A percentile compares a stretch with the other conserved stretches of the same genome.
Conservation (phyloP, 2,888 invertebrate species). For the Apodemia hepburni region DNA sequence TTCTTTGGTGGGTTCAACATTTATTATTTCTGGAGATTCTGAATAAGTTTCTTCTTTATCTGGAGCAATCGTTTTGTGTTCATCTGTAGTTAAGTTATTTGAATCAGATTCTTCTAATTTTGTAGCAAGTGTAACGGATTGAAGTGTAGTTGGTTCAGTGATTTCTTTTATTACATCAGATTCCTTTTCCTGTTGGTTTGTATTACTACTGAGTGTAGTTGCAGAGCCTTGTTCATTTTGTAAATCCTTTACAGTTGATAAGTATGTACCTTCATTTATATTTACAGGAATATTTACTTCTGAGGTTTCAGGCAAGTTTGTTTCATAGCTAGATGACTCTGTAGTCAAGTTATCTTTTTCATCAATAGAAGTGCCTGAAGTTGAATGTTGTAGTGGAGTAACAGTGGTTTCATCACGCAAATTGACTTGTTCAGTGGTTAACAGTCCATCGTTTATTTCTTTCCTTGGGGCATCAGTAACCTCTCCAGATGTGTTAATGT, state of each 20-base stretch:
- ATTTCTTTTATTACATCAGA: not conserved
- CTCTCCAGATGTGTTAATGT: not conserved
- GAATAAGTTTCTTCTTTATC: not conserved
- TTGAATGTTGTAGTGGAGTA: not conserved
- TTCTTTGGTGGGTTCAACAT: not conserved
- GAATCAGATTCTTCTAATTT: not conserved
- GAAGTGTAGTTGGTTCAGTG: not conserved
- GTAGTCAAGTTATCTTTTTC: not conserved
- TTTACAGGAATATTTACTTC: not conserved
- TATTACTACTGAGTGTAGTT: not conserved
- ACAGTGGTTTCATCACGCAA: not conserved
- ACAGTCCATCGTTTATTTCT: not conserved
- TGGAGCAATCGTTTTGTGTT: not conserved
- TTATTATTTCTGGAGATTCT: not conserved
- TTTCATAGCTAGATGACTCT: not conserved
- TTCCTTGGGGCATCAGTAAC: not conserved
- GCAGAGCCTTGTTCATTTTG: not conserved
- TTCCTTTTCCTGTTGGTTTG: not conserved
- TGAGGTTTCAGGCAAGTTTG: not conserved
- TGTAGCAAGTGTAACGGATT: not conserved
- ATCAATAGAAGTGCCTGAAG: not conserved
- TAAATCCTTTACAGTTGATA: not conserved
- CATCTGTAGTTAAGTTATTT: not conserved
- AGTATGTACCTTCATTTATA: not conserved
- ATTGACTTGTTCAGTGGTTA: not conserved